A percentile compares a stretch with the other conserved stretches of the same genome.
Conservation (phyloP, 2,888 invertebrate genomes). For the Lucinisca nassula region DNA sequence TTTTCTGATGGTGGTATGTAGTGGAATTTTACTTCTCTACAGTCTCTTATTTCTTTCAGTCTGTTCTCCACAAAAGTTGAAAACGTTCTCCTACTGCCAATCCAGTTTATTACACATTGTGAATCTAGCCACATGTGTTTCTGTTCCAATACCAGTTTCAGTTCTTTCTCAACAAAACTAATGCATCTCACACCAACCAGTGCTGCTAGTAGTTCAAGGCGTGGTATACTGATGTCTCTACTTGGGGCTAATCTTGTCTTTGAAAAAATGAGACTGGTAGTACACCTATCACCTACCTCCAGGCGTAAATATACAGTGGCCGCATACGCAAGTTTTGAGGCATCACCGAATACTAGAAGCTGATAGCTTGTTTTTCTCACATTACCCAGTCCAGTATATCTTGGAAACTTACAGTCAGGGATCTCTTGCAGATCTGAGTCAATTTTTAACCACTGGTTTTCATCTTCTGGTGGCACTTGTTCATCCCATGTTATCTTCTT, state of each 20-base stretch:
- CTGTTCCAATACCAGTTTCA: not conserved
- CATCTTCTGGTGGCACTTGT: not conserved
- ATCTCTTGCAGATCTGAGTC: not conserved
- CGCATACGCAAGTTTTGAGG: slow-evolving; percentile 13
- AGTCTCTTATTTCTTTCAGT: not conserved
- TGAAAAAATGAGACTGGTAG: slow-evolving; percentile 12
- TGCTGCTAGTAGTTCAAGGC: slow-evolving; percentile 24
- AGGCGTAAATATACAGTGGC: slow-evolving; percentile 12
- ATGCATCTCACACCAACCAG: slow-evolving; percentile 24
- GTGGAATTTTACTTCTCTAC: not conserved
- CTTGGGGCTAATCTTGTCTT: slow-evolving; percentile 31
- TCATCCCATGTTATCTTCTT: not conserved
- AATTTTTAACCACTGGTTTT: not conserved
- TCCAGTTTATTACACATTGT: slow-evolving; percentile 2
- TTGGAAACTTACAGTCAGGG: not conserved
- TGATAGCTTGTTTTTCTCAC: not conserved
- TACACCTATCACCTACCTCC: not conserved
- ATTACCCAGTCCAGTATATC: not conserved
- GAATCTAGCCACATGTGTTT: slow-evolving; percentile 1
- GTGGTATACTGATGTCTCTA: slow-evolving; percentile 18
- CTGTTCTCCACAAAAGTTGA: not conserved
- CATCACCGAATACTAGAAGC: slow-evolving; percentile 22
- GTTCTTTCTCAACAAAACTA: not conserved
- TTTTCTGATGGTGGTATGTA: slow-evolving; percentile 1
- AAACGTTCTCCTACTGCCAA: not conserved